Evolutionary conservation across 2,888 invertebrate species (phyloP), one percentile per base, ranked within the genome.

Genomic region (Drosophila macrospina): DNA sequence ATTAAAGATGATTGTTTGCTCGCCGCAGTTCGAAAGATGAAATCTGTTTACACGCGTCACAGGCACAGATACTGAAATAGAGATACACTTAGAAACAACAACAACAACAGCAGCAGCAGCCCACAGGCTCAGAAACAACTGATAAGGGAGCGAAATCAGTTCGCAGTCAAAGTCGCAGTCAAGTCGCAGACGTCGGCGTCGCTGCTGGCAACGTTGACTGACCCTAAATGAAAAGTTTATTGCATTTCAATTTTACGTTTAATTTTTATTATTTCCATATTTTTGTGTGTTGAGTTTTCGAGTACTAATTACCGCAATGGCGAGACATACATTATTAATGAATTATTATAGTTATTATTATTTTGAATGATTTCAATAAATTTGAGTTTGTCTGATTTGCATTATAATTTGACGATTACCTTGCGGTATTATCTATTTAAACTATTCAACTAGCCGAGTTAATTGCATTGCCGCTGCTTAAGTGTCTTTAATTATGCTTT

Each of bases 171-270:
- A 37, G 51, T 24, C 28, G 28, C 34, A 15, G 34, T 13, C n/a
- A n/a, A n/a, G n/a, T n/a, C n/a, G n/a, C n/a, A 16, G 34, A 7
- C 26, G 37, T 24, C 37, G 39, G 10, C 26, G 37, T 24, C 37
- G 45, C 45, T n/a, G 59, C 36, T 16, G 24, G 41, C 50, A 2
- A 15, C 60, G 44, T 16, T 11, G 48, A 26, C 37, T n/a, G 34
- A 54, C 50, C 42, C 20, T 5, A 34, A 56, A 55, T 42, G 10
- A 48, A 63, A 69, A 37, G 26, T 45, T 51, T 15, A 44, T 44
- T 69, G 45, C 45, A 51, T 63, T 67, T 68, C 20, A 52, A 24
- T 71, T 65, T 71, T 70, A 67, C 15, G 52, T 74, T 70, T 81
- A 74, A 73, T 28, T 50, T 28, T 61, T 54, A 26, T 56, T 63